Base-by-base conservation (phyloP, 2,113 vertebrate genomes). In the Pangasianodon gigas region DNA sequence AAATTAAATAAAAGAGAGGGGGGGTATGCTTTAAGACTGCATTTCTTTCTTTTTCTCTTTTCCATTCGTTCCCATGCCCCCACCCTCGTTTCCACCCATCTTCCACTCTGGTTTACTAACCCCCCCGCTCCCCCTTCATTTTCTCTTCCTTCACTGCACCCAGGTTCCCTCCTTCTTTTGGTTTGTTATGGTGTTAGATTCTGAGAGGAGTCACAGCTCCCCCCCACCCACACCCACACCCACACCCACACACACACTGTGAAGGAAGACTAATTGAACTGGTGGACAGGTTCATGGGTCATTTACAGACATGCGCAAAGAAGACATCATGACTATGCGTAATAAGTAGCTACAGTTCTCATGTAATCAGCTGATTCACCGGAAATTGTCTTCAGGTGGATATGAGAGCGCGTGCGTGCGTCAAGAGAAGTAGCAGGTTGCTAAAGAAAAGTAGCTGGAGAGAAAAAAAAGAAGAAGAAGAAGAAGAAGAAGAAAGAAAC, bases 1-100 rank as follows among this genome's bases (percentile, higher is more conserved):
- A 97, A 97, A 97, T 97, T 97, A 97, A 97, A 97, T 97, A 97
- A 97, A 96, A 95, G 95, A 95, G 87, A 91, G 94, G 84, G 84
- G 84, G 88, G 88, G 89, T 87, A 95, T 95, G 94, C 95, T 96
- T 96, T 96, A 96, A 96, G 95, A 95, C 95, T 91, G 89, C 93
- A 90, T 95, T 96, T 96, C 95, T 96, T 96, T 95, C 94, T 92
- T 93, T 37, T 96, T 96, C 94, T 95, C 94, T 94, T 95, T 95
- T 95, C 94, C 95, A 93, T 95, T 95, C 94, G 94, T 94, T 37
- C 95, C 91, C 90, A 51, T 89, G 84, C 94, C 94, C 94, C 94
- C 93, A 94, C 94, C 94, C 92, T 81, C 93, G 95, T 95, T 96
- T 94, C 93, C 93, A 94, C 93, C 94, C 94, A 96, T 96, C 95